A percentile compares a stretch with the other conserved stretches of the same genome.
phyloP scores from a whole-genome alignment of 2,113 vertebrate species.

The Mormyrus lacerda region DNA sequence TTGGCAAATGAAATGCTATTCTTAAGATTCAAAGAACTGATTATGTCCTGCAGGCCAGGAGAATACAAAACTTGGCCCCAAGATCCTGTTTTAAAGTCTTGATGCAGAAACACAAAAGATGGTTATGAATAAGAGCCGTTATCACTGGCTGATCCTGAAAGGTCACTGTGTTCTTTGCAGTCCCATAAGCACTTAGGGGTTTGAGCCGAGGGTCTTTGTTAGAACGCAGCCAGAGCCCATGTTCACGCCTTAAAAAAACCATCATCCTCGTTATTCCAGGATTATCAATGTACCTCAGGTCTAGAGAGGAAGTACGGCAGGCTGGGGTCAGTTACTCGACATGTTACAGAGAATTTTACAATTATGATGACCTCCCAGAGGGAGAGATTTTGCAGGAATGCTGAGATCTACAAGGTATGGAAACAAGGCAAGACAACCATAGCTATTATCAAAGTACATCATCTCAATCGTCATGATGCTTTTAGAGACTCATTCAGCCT shows the following conservation, averaged over 20 bases:
- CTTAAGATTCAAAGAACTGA: not conserved
- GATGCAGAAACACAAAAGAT: not conserved
- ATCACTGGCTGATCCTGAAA: not conserved
- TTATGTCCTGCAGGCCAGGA: not conserved
- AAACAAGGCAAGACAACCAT: not conserved
- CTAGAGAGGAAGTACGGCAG: not conserved
- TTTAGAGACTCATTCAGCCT: not conserved
- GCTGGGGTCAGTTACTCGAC: not conserved
- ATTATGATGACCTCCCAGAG: not conserved
- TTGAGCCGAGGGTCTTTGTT: not conserved
- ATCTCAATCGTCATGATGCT: not conserved
- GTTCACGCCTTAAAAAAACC: not conserved
- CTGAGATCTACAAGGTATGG: not conserved
- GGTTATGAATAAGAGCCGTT: not conserved
- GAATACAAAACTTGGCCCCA: not conserved
- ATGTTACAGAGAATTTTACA: not conserved
- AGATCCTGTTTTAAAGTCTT: not conserved
- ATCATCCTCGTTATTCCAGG: not conserved
- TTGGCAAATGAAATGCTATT: not conserved
- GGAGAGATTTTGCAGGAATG: not conserved
- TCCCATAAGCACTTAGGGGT: not conserved
- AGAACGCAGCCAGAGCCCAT: not conserved
- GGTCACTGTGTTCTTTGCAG: not conserved
- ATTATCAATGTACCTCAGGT: not conserved
- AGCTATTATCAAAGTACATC: not conserved